Percentiles rank a stretch among this genome's conserved stretches.
These are phyloP conservation scores for Drosophila mulleri DNA, from an alignment of 2,888 invertebrate species.

Conservation along the genomic window DNA sequence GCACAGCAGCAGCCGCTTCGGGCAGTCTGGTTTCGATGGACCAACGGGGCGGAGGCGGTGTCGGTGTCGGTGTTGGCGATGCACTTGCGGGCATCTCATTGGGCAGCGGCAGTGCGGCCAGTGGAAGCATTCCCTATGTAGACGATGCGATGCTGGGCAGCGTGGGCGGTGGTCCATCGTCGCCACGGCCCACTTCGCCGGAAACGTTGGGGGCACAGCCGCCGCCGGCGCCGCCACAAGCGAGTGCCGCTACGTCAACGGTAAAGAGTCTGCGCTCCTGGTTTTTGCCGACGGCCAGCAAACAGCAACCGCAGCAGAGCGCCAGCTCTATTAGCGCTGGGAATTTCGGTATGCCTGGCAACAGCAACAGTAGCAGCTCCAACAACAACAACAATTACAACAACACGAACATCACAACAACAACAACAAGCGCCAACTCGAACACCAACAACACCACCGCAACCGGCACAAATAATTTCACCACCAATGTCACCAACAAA, in stretches of 20 bases:
- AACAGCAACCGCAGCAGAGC: slow-evolving; percentile 53
- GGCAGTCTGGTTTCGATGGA: slow-evolving; percentile 70
- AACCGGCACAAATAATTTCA: slow-evolving; percentile 77
- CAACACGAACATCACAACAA: slow-evolving; percentile 60
- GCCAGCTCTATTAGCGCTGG: slow-evolving; percentile 62
- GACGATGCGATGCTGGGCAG: slow-evolving; percentile 69
- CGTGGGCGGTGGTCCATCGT: slow-evolving; percentile 51
- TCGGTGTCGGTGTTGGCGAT: slow-evolving; percentile 36
- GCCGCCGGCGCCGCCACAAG: slow-evolving; percentile 38
- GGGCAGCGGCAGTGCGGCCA: slow-evolving; percentile 75
- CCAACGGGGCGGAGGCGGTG: slow-evolving; percentile 58
- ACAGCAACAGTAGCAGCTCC: slow-evolving; percentile 45
- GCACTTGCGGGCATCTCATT: slow-evolving; percentile 61
- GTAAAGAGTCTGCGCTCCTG: slow-evolving; percentile 68
- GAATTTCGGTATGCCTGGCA: slow-evolving; percentile 69
- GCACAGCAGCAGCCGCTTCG: slow-evolving; percentile 41
- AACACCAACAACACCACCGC: slow-evolving; percentile 62
- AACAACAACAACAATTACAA: slow-evolving; percentile 56
- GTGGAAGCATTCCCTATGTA: slow-evolving; percentile 74
- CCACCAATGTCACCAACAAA: slow-evolving; percentile 80
- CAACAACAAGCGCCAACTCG: slow-evolving; percentile 60
- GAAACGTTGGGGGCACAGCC: slow-evolving; percentile 60
- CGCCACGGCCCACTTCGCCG: slow-evolving; percentile 79
- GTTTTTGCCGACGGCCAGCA: slow-evolving; percentile 63
- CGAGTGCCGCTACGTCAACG: slow-evolving; percentile 50